These are phyloP conservation scores for Cherax quadricarinatus DNA, from an alignment of 1,140 invertebrate genomes.

Conservation along the genomic window DNA sequence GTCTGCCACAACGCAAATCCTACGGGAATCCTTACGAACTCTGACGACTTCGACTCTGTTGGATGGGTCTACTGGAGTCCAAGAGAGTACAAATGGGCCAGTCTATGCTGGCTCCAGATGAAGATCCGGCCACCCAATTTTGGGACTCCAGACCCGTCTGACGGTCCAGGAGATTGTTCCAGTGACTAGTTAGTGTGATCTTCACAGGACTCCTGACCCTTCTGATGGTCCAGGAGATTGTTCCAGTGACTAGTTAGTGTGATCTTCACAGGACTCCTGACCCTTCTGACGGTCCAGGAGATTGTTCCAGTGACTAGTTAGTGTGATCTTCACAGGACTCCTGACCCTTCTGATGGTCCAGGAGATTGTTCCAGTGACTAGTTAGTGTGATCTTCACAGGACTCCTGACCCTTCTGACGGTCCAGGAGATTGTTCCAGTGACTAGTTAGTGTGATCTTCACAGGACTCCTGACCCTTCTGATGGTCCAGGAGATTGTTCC, in stretches of 20 bases:
- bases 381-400: no score
- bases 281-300: conserved; percentile 3
- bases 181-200: background rate
- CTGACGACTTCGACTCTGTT: conserved; percentile 74
- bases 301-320: background rate
- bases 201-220: background rate
- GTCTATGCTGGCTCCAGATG: conserved; percentile 73
- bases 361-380: conserved; percentile 3
- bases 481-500: no score
- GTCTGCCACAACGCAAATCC: conserved; percentile 74
- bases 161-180: conserved; percentile 21
- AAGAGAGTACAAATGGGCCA: conserved; percentile 76
- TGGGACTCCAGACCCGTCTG: background rate
- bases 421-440: no score
- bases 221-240: conserved; percentile 26
- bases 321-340: background rate
- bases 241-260: background rate
- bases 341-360: conserved; percentile 3
- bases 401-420: no score
- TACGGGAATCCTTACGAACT: conserved; percentile 75
- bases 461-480: no score
- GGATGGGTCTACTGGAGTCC: conserved; percentile 76
- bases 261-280: background rate
- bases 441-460: no score
- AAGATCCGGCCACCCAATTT: conserved; percentile 74